phyloP scores from a whole-genome alignment of 2,888 invertebrate genomes.

The Dioctria rufipes region DNA sequence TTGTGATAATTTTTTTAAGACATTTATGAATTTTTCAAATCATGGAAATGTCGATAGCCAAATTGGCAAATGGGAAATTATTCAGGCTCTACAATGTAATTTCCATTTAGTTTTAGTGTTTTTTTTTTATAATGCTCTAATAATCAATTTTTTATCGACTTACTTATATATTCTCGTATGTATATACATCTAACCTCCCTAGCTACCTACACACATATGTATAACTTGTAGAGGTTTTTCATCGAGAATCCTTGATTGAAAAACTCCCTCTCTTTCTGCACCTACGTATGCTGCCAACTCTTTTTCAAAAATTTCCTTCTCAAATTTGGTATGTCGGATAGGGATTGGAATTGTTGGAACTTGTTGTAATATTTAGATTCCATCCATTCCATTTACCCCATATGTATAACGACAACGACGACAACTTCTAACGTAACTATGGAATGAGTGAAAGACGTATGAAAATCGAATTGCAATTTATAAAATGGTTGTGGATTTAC shows the following conservation, averaged over 20 bases:
- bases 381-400: neutral
- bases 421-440: no score
- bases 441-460: neutral
- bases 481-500: neutral
- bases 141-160: constrained; percentile 16
- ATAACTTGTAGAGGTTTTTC: no score
- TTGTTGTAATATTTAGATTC: neutral
- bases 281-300: neutral
- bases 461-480: constrained; percentile 9
- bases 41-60: no score
- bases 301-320: neutral
- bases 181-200: no score
- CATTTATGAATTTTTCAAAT: no score
- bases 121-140: neutral
- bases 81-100: constrained; percentile 8
- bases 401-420: neutral
- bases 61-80: neutral
- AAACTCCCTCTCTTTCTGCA: no score
- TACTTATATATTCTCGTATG: neutral
- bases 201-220: no score
- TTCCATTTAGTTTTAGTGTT: neutral
- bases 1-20: no score
- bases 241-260: no score
- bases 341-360: neutral
- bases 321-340: neutral